A percentile compares a stretch with the other conserved stretches of the same genome.
These are phyloP conservation scores for Beaufortia kweichowensis DNA, from an alignment of 2,113 vertebrate species.

Conservation along the genomic window DNA sequence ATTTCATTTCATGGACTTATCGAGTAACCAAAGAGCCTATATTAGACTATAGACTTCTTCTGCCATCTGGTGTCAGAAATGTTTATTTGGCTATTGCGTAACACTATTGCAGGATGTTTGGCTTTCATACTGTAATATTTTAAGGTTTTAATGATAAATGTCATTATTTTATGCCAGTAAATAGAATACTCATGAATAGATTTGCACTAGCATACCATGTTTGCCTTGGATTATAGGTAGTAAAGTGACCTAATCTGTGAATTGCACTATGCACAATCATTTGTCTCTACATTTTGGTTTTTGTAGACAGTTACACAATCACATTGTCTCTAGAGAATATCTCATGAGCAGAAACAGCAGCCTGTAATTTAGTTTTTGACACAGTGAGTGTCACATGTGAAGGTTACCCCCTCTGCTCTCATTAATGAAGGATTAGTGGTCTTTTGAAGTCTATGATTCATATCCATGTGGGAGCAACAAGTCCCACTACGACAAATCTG, in stretches of 20 bases:
- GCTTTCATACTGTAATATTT: not conserved
- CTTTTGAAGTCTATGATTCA: constrained; percentile 33
- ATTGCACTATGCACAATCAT: not conserved
- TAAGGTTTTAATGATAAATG: not conserved
- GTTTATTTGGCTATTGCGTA: not conserved
- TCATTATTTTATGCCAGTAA: not conserved
- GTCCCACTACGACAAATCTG: constrained; percentile 16
- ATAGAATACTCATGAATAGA: not conserved
- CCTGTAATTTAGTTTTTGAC: constrained; percentile 1
- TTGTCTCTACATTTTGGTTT: not conserved
- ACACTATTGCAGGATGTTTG: not conserved
- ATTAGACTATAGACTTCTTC: not conserved
- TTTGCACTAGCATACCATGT: not conserved
- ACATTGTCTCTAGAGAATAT: constrained; percentile 6
- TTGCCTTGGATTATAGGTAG: not conserved
- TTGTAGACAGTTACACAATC: not conserved
- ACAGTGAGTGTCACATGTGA: constrained; percentile 14
- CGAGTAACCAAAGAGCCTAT: not conserved
- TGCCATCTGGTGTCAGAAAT: constrained; percentile 14
- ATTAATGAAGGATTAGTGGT: constrained; percentile 28
- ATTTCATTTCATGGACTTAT: not conserved
- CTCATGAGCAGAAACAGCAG: not conserved
- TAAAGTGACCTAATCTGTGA: not conserved
- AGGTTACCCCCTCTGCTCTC: constrained; percentile 23
- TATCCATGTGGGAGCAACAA: constrained; percentile 21